These are phyloP conservation scores for Yponomeuta malinellus DNA, from an alignment of 2,888 invertebrate genomes.

Conservation along the genomic window DNA sequence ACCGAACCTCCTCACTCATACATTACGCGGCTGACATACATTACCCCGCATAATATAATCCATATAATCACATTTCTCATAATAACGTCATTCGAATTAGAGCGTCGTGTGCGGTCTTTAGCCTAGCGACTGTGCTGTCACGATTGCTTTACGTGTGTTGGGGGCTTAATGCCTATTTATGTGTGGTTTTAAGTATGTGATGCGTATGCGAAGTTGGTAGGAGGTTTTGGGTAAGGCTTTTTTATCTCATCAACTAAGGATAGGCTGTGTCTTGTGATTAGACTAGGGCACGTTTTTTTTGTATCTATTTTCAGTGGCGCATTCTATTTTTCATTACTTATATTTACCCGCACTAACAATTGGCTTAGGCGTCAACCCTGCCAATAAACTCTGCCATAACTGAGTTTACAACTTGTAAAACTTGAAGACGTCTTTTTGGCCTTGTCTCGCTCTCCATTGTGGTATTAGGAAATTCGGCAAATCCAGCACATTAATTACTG, in stretches of 20 bases:
- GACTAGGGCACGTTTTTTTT: too few relatives aligned
- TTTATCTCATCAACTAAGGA: background rate
- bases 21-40: constrained; percentile 67
- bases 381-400: too few relatives aligned
- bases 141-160: constrained; percentile 52
- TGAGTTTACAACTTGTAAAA: too few relatives aligned
- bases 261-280: background rate
- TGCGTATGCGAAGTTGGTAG: constrained; percentile 22
- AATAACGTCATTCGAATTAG: constrained; percentile 75
- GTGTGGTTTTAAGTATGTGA: constrained; percentile 56
- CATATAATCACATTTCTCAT: constrained; percentile 70
- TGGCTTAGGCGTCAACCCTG: too few relatives aligned
- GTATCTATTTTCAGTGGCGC: too few relatives aligned
- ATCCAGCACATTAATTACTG: too few relatives aligned
- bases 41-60: constrained; percentile 56
- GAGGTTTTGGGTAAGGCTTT: constrained; percentile 7
- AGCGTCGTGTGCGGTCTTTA: constrained; percentile 65
- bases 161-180: constrained; percentile 50
- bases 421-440: too few relatives aligned
- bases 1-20: constrained; percentile 44
- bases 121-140: constrained; percentile 18
- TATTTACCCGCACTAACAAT: too few relatives aligned
- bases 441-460: too few relatives aligned
- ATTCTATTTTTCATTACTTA: too few relatives aligned
- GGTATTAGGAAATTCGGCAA: too few relatives aligned